Conservation (phyloP, 2,797 vertebrate genomes). For the Peromyscus eremicus region DNA sequence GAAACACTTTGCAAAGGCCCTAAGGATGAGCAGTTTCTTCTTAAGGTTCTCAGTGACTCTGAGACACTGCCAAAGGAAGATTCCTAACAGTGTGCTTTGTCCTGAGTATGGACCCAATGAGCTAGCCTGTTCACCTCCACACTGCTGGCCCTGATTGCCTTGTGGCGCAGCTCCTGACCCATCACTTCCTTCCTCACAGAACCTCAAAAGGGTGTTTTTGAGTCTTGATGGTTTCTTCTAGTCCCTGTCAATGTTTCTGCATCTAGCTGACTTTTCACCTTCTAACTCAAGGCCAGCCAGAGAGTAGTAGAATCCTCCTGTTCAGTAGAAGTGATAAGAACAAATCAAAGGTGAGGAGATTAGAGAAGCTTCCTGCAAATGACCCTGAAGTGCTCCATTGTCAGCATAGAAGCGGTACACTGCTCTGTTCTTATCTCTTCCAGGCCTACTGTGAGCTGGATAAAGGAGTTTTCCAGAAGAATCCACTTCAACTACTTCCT, state of each 20-base stretch:
- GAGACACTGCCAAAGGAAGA: not conserved
- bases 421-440: constrained; percentile 27
- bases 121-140: not conserved
- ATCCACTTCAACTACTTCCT: not conserved
- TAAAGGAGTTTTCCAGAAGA: not conserved
- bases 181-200: not conserved
- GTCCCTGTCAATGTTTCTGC: not conserved
- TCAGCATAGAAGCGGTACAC: not conserved
- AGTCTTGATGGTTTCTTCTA: constrained; percentile 17
- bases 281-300: not conserved
- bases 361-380: not conserved
- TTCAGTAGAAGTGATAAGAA: not conserved
- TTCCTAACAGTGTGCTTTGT: not conserved
- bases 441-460: not conserved
- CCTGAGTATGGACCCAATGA: not conserved
- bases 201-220: constrained; percentile 19
- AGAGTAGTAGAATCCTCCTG: not conserved
- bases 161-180: not conserved
- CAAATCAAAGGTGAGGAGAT: constrained; percentile 20
- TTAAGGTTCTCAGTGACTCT: constrained; percentile 72
- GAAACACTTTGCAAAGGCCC: constrained; percentile 27
- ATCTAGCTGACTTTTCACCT: constrained; percentile 36
- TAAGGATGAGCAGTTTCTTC: constrained; percentile 42
- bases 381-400: not conserved
- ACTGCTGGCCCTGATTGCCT: not conserved